A percentile compares a stretch with the other conserved stretches of the same genome.
Conservation (phyloP, 2,113 vertebrate species). For the Pogona vitticeps region DNA sequence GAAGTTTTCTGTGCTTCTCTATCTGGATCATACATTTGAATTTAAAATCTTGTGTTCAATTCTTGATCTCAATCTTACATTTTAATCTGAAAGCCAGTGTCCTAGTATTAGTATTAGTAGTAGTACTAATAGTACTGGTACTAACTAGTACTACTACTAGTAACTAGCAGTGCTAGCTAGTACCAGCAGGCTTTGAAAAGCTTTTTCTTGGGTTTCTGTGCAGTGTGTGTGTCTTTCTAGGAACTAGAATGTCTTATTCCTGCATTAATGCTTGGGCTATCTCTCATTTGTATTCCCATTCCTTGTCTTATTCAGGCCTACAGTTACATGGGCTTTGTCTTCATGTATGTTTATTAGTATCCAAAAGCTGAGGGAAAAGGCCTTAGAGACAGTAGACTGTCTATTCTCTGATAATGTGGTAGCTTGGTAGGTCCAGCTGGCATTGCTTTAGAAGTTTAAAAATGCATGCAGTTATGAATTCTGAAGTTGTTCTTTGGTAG, state of each 20-base stretch:
- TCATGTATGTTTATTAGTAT: slow-evolving; percentile 20
- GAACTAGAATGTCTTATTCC: too few species aligned
- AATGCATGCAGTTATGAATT: slow-evolving; percentile 44
- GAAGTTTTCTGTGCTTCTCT: background rate
- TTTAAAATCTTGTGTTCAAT: background rate
- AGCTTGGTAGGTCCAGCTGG: slow-evolving; percentile 20
- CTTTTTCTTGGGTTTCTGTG: too few species aligned
- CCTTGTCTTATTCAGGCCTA: slow-evolving; percentile 1
- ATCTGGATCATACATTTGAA: background rate
- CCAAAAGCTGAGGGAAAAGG: slow-evolving; percentile 41
- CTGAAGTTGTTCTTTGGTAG: slow-evolving; percentile 26
- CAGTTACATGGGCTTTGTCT: background rate
- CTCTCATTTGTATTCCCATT: background rate
- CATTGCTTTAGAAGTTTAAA: slow-evolving; percentile 47
- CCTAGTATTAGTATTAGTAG: too few species aligned
- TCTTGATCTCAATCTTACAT: too few species aligned
- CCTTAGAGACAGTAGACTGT: background rate
- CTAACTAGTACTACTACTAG: too few species aligned
- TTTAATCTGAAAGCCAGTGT: too few species aligned
- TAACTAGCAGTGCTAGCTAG: too few species aligned
- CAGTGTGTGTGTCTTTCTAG: too few species aligned
- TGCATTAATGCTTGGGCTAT: too few species aligned
- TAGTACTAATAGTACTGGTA: too few species aligned
- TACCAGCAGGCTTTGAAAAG: too few species aligned
- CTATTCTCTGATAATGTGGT: slow-evolving; percentile 37